A percentile compares a stretch with the other conserved stretches of the same genome.
phyloP scores from a whole-genome alignment of 2,797 vertebrate species.

The Lateolabrax maculatus region DNA sequence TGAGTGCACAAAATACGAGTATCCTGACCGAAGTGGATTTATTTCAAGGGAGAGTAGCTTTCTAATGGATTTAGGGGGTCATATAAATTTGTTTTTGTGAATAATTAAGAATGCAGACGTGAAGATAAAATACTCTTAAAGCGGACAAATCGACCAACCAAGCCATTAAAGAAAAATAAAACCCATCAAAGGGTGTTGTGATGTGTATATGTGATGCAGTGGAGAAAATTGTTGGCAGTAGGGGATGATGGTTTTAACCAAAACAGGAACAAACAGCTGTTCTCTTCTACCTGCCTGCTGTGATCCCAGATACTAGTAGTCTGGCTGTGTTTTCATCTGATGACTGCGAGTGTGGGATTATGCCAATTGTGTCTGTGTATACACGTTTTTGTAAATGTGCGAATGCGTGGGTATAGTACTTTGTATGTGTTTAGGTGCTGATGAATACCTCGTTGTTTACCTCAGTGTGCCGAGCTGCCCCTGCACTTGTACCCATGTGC shows the following conservation, averaged over 20 bases:
- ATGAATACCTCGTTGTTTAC: slow-evolving; percentile 31
- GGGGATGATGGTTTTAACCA: slow-evolving; percentile 13
- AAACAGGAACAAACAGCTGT: not conserved
- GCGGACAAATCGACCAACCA: not conserved
- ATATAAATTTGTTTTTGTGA: slow-evolving; percentile 37
- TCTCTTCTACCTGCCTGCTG: slow-evolving; percentile 12
- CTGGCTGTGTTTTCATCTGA: slow-evolving; percentile 33
- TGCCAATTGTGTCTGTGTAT: not conserved
- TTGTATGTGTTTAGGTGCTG: slow-evolving; percentile 13
- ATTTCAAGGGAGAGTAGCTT: not conserved
- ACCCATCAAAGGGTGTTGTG: not conserved
- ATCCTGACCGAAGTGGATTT: not conserved
- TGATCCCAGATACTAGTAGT: slow-evolving; percentile 19
- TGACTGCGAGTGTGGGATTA: slow-evolving; percentile 8
- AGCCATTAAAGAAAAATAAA: slow-evolving; percentile 17
- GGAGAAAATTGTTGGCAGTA: not conserved
- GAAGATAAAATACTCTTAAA: slow-evolving; percentile 22
- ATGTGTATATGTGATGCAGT: not conserved
- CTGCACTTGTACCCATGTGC: slow-evolving; percentile 1
- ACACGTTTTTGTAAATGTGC: slow-evolving; percentile 18
- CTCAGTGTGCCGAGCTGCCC: slow-evolving; percentile 15
- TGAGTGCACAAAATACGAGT: not conserved
- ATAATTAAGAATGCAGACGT: slow-evolving; percentile 29
- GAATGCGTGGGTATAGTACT: slow-evolving; percentile 5
- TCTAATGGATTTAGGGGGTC: slow-evolving; percentile 29